Percentiles rank a stretch among this genome's conserved stretches.
phyloP scores from a whole-genome alignment of 2,113 vertebrate genomes.

The Sinocyclocheilus anshuiensis region DNA sequence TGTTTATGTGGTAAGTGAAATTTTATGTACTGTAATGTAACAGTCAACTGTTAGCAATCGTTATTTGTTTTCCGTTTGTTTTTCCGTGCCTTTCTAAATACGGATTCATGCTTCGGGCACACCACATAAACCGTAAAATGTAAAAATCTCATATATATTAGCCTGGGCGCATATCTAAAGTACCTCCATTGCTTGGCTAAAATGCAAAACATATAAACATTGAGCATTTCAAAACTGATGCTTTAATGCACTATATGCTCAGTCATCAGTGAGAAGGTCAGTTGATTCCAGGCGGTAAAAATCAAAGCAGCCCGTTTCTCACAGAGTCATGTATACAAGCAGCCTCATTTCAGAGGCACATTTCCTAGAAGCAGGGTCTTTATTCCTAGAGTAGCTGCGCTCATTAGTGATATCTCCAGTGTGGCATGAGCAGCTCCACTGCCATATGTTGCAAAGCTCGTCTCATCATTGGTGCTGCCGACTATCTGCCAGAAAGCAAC shows the following conservation, averaged over 20 bases:
- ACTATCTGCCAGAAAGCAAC: slow-evolving; percentile 64
- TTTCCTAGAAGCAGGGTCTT: slow-evolving; percentile 57
- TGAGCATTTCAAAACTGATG: background rate
- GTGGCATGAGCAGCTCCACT: slow-evolving; percentile 67
- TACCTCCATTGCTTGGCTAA: background rate
- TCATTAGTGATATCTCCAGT: slow-evolving; percentile 72
- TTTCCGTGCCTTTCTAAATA: too few species aligned
- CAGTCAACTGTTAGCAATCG: too few species aligned
- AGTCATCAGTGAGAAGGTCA: slow-evolving; percentile 7
- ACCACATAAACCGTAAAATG: too few species aligned
- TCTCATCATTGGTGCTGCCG: slow-evolving; percentile 67
- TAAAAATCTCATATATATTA: background rate
- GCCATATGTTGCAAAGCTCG: slow-evolving; percentile 71
- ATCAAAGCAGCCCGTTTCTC: slow-evolving; percentile 16
- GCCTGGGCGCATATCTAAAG: background rate
- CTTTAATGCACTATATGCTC: background rate
- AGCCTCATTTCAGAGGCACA: slow-evolving; percentile 48
- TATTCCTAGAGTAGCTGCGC: slow-evolving; percentile 64
- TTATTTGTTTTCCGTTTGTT: too few species aligned
- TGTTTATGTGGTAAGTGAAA: too few species aligned
- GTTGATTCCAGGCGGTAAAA: background rate
- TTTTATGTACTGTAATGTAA: too few species aligned
- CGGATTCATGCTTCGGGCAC: too few species aligned
- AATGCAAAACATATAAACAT: background rate
- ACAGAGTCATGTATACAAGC: slow-evolving; percentile 48